Conservation (phyloP, 2,888 invertebrate species). For the Ditula angustiorana region DNA sequence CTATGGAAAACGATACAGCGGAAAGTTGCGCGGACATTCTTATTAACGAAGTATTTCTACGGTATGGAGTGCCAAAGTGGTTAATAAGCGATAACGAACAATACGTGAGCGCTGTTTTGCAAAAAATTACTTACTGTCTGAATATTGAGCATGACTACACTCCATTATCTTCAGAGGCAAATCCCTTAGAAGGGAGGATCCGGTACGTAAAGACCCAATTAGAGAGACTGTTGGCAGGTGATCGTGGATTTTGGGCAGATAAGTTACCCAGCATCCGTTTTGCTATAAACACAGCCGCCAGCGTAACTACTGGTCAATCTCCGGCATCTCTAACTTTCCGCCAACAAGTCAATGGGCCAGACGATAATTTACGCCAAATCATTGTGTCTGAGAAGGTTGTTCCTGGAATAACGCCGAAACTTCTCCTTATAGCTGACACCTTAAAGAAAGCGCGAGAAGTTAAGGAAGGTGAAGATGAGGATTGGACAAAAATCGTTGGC, state of each 20-base stretch:
- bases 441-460: not conserved
- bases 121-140: constrained; percentile 30
- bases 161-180: constrained; percentile 33
- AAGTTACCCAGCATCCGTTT: constrained; percentile 57
- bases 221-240: constrained; percentile 28
- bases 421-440: constrained; percentile 7
- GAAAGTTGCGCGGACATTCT: constrained; percentile 41
- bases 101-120: constrained; percentile 43
- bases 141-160: not conserved
- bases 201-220: constrained; percentile 45
- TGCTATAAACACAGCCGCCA: constrained; percentile 58
- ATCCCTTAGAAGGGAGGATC: constrained; percentile 44
- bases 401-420: not conserved
- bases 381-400: not conserved
- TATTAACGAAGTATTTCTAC: constrained; percentile 46
- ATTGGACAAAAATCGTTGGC: too few relatives aligned
- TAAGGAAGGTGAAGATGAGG: too few relatives aligned
- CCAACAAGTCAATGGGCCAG: not conserved
- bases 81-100: constrained; percentile 58
- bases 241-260: constrained; percentile 52
- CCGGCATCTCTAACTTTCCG: constrained; percentile 17
- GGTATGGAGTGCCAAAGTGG: constrained; percentile 55
- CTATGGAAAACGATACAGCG: constrained; percentile 42
- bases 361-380: constrained; percentile 2
- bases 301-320: not conserved